Base-by-base conservation (phyloP, 2,888 invertebrate genomes). In the Melanophora roralis region DNA sequence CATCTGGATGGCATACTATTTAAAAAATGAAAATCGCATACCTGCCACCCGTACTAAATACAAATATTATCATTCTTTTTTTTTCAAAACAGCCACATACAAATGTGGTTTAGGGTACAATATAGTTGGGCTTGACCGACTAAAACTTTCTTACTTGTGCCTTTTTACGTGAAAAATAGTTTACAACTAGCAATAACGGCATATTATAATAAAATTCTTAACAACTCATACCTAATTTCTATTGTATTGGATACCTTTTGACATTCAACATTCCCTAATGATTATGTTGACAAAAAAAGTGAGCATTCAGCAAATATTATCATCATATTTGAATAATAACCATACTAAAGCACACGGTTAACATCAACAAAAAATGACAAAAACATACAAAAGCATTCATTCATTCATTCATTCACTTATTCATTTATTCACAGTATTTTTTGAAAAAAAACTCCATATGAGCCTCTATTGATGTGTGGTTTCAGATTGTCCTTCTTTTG, bases 291-390 rank as follows among this genome's bases (percentile, higher is more conserved):
- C 21, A 43, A 11, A 72, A 64, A 57, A 65, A 72, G 47, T 62
- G 55, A 73, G 65, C 47, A 68, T 34, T 64, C 72, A 76, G 72
- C 76, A 76, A 76, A 76, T 72, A 68, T 64, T 77, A 77, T 68
- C 69, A 77, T 76, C 68, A 76, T 36, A 72, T 72, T 67, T 67
- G 72, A 75, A 60, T 55, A 76, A 57, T 67, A 49, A 53, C 43
- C 69, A 62, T 64, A 68, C 43, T 68, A 57, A 71, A 71, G 40
- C 69, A 57, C 72, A 72, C 80, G 67, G n/a, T n/a, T n/a, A n/a
- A n/a, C n/a, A n/a, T n/a, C n/a, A n/a, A n/a, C n/a, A n/a, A n/a
- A n/a, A n/a, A n/a, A n/a, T n/a, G n/a, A n/a, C n/a, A n/a, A n/a
- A n/a, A n/a, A n/a, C n/a, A n/a, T n/a, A n/a, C n/a, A n/a, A n/a